Evolutionary conservation across 2,113 vertebrate genomes (phyloP).

Genomic region (Corydoras maculifer): DNA sequence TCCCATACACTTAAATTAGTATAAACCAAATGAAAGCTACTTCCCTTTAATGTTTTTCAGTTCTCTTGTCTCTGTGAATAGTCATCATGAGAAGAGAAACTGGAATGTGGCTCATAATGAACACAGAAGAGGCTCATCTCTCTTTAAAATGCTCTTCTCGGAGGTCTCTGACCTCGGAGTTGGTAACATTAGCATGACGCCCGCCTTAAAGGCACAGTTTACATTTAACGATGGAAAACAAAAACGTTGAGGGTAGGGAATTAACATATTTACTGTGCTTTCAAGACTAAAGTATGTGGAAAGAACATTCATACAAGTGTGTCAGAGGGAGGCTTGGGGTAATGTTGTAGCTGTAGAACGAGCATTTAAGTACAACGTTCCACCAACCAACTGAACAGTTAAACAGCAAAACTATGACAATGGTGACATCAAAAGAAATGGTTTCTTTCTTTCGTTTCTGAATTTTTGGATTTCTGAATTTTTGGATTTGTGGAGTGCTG

Average conservation of each 20-base stretch:
- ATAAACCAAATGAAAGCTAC: slow-evolving; percentile 34
- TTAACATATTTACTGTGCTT: slow-evolving; percentile 7
- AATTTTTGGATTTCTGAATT: no score
- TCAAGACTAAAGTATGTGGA: slow-evolving; percentile 6
- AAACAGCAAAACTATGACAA: no score
- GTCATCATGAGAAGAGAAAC: slow-evolving; percentile 31
- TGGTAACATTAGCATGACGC: slow-evolving; percentile 27
- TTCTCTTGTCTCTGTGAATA: slow-evolving; percentile 32
- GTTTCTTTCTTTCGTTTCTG: no score
- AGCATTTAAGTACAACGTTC: no score
- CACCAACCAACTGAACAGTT: no score
- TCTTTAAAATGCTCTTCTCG: slow-evolving; percentile 35
- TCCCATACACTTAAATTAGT: slow-evolving; percentile 43
- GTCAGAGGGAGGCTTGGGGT: no score
- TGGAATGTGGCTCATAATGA: slow-evolving; percentile 34
- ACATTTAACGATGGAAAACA: background rate
- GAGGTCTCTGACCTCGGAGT: slow-evolving; percentile 42
- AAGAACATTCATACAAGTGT: background rate
- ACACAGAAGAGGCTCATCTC: slow-evolving; percentile 36
- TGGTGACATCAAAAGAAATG: no score
- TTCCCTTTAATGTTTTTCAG: slow-evolving; percentile 32
- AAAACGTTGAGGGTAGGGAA: slow-evolving; percentile 1
- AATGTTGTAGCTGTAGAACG: no score
- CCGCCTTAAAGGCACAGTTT: slow-evolving; percentile 33
- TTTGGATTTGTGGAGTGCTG: no score